These are phyloP conservation scores for Poicephalus gulielmi DNA, from an alignment of 2,113 vertebrate genomes.

Conservation along the genomic window DNA sequence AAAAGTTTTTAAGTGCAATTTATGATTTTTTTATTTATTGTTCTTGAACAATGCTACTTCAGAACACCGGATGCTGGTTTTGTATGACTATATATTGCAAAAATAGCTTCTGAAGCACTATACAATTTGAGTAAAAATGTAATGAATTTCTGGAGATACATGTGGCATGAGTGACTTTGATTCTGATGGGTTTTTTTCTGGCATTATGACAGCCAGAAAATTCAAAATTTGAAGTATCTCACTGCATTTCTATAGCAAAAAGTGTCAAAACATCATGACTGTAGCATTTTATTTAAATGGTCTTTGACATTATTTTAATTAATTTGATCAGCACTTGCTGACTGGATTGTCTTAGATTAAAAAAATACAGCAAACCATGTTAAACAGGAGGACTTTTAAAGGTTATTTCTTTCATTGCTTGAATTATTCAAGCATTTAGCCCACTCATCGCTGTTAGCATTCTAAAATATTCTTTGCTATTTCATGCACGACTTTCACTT, in stretches of 20 bases:
- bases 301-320: not conserved
- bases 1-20: not conserved
- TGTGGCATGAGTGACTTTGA: not conserved
- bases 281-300: not conserved
- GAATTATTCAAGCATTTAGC: not conserved
- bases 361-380: not conserved
- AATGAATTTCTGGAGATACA: not conserved
- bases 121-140: not conserved
- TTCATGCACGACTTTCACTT: not conserved
- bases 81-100: not conserved
- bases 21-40: not conserved
- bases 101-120: not conserved
- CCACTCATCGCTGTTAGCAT: not conserved
- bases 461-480: slow-evolving; percentile 22
- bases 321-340: not conserved
- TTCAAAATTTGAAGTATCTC: not conserved
- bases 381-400: not conserved
- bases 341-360: not conserved
- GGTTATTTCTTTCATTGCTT: not conserved
- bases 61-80: not conserved
- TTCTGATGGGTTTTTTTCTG: not conserved
- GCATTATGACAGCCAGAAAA: not conserved
- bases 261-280: not conserved
- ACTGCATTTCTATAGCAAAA: not conserved
- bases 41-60: not conserved